Evolutionary conservation across 2,797 vertebrate species (phyloP).

Genomic region (Erethizon dorsatum): DNA sequence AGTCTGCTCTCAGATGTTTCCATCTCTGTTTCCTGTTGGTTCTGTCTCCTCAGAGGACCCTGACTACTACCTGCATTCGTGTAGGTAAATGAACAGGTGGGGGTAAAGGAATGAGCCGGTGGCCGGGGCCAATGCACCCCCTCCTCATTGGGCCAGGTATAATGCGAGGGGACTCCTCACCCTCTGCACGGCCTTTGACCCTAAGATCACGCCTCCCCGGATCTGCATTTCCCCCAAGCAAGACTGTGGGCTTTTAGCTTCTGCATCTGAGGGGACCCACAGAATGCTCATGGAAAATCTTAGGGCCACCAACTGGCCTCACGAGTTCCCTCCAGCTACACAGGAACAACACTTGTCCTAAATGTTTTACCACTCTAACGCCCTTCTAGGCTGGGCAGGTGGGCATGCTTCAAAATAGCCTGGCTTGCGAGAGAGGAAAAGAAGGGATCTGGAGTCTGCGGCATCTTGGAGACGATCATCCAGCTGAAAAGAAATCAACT

Average conservation of each 20-base stretch:
- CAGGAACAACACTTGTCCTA: neutral
- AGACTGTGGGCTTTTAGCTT: neutral
- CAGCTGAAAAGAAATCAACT: neutral
- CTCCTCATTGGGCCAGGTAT: neutral
- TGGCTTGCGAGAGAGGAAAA: neutral
- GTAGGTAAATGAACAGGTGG: neutral
- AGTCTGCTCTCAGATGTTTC: too few relatives aligned
- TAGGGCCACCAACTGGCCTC: neutral
- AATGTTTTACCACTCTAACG: neutral
- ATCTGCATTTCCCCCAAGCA: accelerated
- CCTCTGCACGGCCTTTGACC: neutral
- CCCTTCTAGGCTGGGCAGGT: neutral
- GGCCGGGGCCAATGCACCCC: accelerated
- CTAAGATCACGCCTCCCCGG: neutral
- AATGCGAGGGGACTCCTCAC: accelerated
- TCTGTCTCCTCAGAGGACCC: neutral
- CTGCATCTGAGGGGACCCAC: neutral
- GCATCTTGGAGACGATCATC: neutral
- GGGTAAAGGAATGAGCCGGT: accelerated
- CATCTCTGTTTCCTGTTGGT: neutral
- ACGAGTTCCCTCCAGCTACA: neutral
- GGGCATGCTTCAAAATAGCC: neutral
- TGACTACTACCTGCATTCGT: neutral
- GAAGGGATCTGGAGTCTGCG: neutral
- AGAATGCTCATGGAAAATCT: neutral